Evolutionary conservation across 2,113 vertebrate species (phyloP).

Genomic region (Myiagra hebetior): DNA sequence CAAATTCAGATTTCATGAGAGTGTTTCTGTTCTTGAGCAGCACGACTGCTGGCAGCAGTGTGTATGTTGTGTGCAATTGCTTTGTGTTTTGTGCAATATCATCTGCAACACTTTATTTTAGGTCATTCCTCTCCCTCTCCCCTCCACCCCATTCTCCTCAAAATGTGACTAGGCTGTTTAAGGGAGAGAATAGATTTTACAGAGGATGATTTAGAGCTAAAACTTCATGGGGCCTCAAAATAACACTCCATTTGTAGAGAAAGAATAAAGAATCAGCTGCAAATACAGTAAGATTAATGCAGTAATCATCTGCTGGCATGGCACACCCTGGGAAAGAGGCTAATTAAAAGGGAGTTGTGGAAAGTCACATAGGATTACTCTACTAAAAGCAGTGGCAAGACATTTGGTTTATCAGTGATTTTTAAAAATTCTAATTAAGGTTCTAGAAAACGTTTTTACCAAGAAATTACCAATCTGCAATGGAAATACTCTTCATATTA

Average conservation of each 20-base stretch:
- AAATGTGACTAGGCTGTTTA: background rate
- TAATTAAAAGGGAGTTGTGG: slow-evolving; percentile 19
- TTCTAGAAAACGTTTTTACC: background rate
- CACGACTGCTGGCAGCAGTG: background rate
- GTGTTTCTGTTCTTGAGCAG: background rate
- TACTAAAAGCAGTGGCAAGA: background rate
- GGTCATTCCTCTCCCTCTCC: background rate
- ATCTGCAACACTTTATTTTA: background rate
- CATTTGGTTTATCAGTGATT: background rate
- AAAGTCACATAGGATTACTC: background rate
- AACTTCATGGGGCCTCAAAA: background rate
- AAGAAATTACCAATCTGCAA: background rate
- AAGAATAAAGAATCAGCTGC: background rate
- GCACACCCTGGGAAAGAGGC: background rate
- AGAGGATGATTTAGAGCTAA: background rate
- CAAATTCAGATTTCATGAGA: background rate
- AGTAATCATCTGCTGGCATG: background rate
- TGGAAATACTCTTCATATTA: background rate
- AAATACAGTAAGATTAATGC: background rate
- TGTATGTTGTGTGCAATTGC: background rate
- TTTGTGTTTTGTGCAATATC: background rate
- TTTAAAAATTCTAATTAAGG: background rate
- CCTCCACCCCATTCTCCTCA: accelerated
- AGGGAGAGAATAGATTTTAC: background rate
- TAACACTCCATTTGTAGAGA: background rate